Conservation (phyloP, 2,113 vertebrate species). For the Hyperoodon ampullatus region DNA sequence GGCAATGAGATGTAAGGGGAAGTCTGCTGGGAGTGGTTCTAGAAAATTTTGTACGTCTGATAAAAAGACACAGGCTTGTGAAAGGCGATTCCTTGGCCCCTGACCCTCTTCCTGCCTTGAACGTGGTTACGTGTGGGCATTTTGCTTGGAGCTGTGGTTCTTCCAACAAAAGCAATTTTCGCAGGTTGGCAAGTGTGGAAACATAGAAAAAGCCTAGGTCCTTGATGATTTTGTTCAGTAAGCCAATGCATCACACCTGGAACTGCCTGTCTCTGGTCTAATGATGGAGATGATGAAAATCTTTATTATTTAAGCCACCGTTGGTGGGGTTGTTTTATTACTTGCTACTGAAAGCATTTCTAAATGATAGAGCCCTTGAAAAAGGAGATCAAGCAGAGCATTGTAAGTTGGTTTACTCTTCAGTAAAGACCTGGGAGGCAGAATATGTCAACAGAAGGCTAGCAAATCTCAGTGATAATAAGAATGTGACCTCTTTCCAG, state of each 20-base stretch:
- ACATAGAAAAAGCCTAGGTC: neutral
- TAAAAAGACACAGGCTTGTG: neutral
- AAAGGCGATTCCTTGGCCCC: neutral
- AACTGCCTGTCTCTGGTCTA: neutral
- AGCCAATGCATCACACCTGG: neutral
- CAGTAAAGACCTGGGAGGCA: neutral
- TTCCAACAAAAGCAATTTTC: conserved; percentile 33
- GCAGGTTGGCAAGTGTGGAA: conserved; percentile 14
- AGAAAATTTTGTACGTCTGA: neutral
- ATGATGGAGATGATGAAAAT: neutral
- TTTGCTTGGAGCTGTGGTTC: neutral
- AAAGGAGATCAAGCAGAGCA: conserved; percentile 4
- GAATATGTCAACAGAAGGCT: neutral
- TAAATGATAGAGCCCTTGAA: neutral
- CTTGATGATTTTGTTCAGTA: neutral
- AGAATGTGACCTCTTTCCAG: neutral
- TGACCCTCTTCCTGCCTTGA: neutral
- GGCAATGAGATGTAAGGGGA: neutral
- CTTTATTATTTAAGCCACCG: conserved; percentile 38
- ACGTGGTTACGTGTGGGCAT: neutral
- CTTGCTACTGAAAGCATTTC: conserved; percentile 31
- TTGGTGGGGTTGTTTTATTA: neutral
- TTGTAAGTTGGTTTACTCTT: conserved; percentile 27
- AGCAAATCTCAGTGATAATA: neutral
- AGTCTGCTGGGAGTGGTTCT: neutral